Evolutionary conservation across 2,888 invertebrate species (phyloP).

Genomic region (Apamea crenata): DNA sequence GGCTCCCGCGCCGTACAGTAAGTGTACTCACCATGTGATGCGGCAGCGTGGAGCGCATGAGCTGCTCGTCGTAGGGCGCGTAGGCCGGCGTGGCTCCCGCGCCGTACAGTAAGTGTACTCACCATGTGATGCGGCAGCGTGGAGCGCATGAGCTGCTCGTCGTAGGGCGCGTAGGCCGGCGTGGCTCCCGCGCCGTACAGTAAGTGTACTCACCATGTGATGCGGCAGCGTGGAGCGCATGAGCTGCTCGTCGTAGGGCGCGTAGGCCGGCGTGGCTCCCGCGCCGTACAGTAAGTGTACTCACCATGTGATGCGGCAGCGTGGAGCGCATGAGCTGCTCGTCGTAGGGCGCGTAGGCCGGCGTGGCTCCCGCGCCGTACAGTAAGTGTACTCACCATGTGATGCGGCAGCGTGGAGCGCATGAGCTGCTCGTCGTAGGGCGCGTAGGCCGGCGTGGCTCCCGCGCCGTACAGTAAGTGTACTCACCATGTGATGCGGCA

Average conservation of each 20-base stretch:
- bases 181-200: no score
- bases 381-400: constrained; percentile 72
- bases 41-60: background rate
- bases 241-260: no score
- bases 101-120: background rate
- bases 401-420: constrained; percentile 93
- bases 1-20: no score
- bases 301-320: constrained; percentile 90
- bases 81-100: background rate
- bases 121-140: background rate
- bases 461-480: constrained; percentile 82
- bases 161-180: background rate
- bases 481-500: constrained; percentile 90
- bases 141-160: background rate
- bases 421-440: constrained; percentile 93
- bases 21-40: background rate
- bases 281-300: background rate
- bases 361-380: constrained; percentile 89
- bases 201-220: no score
- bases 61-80: background rate
- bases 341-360: constrained; percentile 92
- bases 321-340: constrained; percentile 94
- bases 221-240: no score
- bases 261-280: no score
- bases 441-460: constrained; percentile 92